A percentile compares a stretch with the other conserved stretches of the same genome.
These are phyloP conservation scores for Tragelaphus imberbis DNA, from an alignment of 2,113 vertebrate species.

Conservation along the genomic window DNA sequence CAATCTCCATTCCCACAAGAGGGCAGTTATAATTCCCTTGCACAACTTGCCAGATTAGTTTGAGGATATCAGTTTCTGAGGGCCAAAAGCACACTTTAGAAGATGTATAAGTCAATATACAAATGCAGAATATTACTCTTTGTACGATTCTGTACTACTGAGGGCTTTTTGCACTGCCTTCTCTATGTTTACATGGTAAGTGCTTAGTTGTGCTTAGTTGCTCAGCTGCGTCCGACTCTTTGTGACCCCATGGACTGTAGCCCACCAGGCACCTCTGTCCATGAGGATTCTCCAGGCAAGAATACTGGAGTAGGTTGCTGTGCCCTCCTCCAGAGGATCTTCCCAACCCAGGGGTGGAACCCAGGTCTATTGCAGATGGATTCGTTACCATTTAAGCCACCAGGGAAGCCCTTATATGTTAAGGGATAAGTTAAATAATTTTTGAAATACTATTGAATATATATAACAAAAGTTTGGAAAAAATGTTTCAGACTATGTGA, in stretches of 20 bases:
- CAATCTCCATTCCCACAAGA: too few relatives aligned
- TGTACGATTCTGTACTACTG: background rate
- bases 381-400: background rate
- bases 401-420: background rate
- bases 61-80: background rate
- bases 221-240: background rate
- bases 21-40: background rate
- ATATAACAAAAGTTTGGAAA: background rate
- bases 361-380: background rate
- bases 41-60: background rate
- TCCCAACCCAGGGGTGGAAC: background rate
- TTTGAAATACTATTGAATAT: background rate
- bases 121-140: background rate
- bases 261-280: background rate
- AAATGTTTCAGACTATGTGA: background rate
- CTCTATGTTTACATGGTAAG: background rate
- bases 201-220: background rate
- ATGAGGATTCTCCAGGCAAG: background rate
- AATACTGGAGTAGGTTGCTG: background rate
- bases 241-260: background rate
- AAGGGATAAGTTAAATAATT: background rate
- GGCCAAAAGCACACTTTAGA: background rate
- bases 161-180: background rate
- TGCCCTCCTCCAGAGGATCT: background rate
- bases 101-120: background rate